Percentiles rank a stretch among this genome's conserved stretches.
These are phyloP conservation scores for Eulemur rufifrons DNA, from an alignment of 2,113 vertebrate genomes.

Conservation along the genomic window DNA sequence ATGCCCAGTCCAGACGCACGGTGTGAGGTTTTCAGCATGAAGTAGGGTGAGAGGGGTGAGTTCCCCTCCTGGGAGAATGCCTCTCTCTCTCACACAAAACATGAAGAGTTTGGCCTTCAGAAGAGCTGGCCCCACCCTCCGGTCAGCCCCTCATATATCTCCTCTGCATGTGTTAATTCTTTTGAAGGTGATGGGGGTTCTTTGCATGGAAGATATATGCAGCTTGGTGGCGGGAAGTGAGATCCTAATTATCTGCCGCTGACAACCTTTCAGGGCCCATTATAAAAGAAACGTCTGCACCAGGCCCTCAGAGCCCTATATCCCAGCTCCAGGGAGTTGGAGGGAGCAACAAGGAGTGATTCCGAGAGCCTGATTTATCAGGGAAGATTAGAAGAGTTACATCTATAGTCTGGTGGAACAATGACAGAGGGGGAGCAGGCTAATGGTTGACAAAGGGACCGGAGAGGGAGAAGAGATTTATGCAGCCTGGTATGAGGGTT, in stretches of 20 bases:
- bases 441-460: conserved; percentile 73
- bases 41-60: not conserved
- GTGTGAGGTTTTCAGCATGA: not conserved
- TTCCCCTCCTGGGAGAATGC: not conserved
- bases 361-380: conserved; percentile 77
- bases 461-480: conserved; percentile 73
- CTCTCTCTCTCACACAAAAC: not conserved
- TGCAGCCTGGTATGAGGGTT: conserved; percentile 52
- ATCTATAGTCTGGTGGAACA: conserved; percentile 72
- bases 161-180: conserved; percentile 69
- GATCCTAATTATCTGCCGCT: conserved; percentile 80
- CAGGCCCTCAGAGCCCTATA: conserved; percentile 64
- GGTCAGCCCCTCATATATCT: conserved; percentile 65
- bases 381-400: conserved; percentile 76
- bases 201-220: conserved; percentile 78
- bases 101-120: conserved; percentile 41
- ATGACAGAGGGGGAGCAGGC: conserved; percentile 67
- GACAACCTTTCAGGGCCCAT: conserved; percentile 81
- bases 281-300: conserved; percentile 76
- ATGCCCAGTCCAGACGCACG: not conserved
- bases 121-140: conserved; percentile 35
- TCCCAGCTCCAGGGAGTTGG: conserved; percentile 69
- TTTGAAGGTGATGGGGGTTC: conserved; percentile 78
- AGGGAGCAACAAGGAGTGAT: conserved; percentile 71
- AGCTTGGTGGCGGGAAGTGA: conserved; percentile 71